A percentile compares a stretch with the other conserved stretches of the same genome.
Conservation (phyloP, 2,113 vertebrate species). For the Ophthalmolycus amberensis region DNA sequence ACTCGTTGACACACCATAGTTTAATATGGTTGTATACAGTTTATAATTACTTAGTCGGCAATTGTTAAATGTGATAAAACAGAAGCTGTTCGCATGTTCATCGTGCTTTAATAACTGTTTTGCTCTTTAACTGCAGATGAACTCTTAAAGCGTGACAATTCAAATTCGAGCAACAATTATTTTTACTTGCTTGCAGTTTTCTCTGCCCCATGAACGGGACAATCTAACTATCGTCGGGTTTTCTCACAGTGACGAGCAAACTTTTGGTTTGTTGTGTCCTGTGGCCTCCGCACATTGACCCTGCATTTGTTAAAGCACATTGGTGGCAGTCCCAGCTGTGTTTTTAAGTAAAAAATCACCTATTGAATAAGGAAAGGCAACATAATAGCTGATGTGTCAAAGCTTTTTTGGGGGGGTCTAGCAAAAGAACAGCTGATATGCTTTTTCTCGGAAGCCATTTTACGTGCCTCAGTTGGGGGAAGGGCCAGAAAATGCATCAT, state of each 20-base stretch:
- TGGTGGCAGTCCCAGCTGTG: not conserved
- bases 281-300: not conserved
- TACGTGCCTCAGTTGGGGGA: conserved; percentile 72
- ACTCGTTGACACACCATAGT: conserved; percentile 10
- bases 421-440: conserved; percentile 65
- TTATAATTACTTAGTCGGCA: not conserved
- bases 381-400: conserved; percentile 19
- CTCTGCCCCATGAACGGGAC: too few relatives aligned
- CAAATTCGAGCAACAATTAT: not conserved
- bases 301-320: not conserved
- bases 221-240: not conserved
- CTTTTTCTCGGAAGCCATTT: conserved; percentile 79
- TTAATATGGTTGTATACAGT: too few relatives aligned
- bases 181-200: not conserved
- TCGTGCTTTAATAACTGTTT: too few relatives aligned
- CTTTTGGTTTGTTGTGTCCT: conserved; percentile 49
- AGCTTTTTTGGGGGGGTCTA: conserved; percentile 14
- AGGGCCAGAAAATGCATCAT: conserved; percentile 63
- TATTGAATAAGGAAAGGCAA: not conserved
- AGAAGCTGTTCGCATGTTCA: not conserved
- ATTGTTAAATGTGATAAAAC: not conserved
- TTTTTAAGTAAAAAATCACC: not conserved
- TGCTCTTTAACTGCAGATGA: not conserved
- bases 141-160: not conserved
- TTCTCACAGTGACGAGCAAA: conserved; percentile 38